Evolutionary conservation across 2,113 vertebrate species (phyloP), one percentile per base, ranked within the genome.

Genomic region (Hiodon tergisus): DNA sequence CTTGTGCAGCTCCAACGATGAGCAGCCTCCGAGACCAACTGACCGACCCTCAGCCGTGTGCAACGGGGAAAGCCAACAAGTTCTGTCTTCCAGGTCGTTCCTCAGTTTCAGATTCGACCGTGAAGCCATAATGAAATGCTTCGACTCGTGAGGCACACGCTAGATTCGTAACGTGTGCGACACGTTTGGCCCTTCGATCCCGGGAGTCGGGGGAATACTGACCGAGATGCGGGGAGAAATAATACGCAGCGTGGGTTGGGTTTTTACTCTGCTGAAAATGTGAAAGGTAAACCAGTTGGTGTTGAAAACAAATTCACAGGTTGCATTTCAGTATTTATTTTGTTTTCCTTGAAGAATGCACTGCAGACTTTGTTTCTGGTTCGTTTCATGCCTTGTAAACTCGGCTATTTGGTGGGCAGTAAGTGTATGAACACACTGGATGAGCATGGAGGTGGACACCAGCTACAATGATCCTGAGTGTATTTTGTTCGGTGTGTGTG

Each of bases 41-140:
- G 89, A 90, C 66, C 87, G 81, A 10, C 83, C 85, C 55, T 84
- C 86, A 68, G 6, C 86, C 72, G 71, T 86, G 58, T 91, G 88
- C 81, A 92, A 89, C 67, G 92, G 89, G 79, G 92, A 92, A 78
- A 88, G 80, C 74, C 91, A 91, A 72, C 86, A 87, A 47, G 78
- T 86, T 46, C 87, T 93, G 66, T 97, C 95, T 73, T 98, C 97
- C 61, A 91, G 87, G 85, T 86, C 95, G 77, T 98, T 98, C 85
- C 89, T 98, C 84, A 94, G 90, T 85, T 98, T 98, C 88, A 95
- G 88, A 85, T 98, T 98, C 78, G 95, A 98, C 87, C 89, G 89
- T 79, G 95, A 95, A 72, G 95, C 94, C 83, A 96, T 98, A 85
- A 96, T 98, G 96, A 98, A 91, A 85, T 95, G 88, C 89, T 95